phyloP scores from a whole-genome alignment of 2,797 vertebrate genomes.

The Danio jaintianensis region DNA sequence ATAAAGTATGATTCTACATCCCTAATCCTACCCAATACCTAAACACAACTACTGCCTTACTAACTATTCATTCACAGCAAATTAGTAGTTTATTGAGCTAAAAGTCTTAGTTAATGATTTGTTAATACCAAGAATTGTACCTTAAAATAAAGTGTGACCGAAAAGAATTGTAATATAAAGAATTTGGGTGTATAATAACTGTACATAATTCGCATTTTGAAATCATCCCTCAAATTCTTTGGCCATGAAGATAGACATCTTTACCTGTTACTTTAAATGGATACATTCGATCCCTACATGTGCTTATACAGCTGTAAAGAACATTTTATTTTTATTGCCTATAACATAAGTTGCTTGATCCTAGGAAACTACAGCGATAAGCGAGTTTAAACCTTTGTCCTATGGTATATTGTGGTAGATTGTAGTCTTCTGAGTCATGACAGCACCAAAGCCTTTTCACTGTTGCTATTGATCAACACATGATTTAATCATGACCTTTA shows the following conservation, averaged over 20 bases:
- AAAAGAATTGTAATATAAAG: too few relatives aligned
- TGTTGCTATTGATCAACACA: background rate
- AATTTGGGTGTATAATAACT: background rate
- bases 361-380: background rate
- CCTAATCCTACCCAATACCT: too few relatives aligned
- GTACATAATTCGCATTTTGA: background rate
- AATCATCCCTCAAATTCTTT: background rate
- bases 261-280: background rate
- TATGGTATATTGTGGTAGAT: background rate
- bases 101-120: too few relatives aligned
- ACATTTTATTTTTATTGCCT: background rate
- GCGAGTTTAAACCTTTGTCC: constrained; percentile 33
- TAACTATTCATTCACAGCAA: too few relatives aligned
- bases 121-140: too few relatives aligned
- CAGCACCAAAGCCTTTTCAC: constrained; percentile 4
- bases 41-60: too few relatives aligned
- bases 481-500: background rate
- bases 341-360: background rate
- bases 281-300: background rate
- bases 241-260: background rate
- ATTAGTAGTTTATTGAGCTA: too few relatives aligned
- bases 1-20: too few relatives aligned
- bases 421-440: constrained; percentile 22
- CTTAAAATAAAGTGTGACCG: too few relatives aligned
- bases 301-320: background rate